These are phyloP conservation scores for Liposcelis brunnea DNA, from an alignment of 2,888 invertebrate species.

Conservation along the genomic window DNA sequence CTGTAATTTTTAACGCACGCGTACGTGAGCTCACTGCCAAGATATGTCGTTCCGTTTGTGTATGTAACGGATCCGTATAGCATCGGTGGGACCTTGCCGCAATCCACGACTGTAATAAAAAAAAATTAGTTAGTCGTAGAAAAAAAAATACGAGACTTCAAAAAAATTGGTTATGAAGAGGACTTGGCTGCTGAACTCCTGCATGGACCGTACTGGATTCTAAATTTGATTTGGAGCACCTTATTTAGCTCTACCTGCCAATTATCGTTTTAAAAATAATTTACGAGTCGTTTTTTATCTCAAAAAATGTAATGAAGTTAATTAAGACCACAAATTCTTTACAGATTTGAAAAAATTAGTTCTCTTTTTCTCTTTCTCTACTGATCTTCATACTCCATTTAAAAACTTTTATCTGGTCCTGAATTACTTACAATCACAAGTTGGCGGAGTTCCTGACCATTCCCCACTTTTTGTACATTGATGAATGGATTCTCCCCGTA, in stretches of 20 bases:
- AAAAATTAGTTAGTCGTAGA: constrained; percentile 11
- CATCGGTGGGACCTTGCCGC: constrained; percentile 65
- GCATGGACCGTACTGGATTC: background rate
- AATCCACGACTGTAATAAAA: constrained; percentile 57
- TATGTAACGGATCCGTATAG: constrained; percentile 63
- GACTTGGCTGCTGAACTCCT: background rate
- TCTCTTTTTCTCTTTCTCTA: background rate
- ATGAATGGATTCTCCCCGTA: constrained; percentile 52
- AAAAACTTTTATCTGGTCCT: background rate
- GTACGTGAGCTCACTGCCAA: constrained; percentile 65
- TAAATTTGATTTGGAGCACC: no score
- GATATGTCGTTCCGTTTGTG: constrained; percentile 57
- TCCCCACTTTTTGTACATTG: constrained; percentile 60
- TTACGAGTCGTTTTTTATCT: no score
- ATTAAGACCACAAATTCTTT: no score
- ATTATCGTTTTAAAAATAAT: no score
- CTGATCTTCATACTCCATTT: background rate
- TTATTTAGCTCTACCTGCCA: no score
- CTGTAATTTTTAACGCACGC: constrained; percentile 64
- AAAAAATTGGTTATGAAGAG: background rate
- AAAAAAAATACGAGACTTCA: background rate
- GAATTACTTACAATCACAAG: constrained; percentile 56
- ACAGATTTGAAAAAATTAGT: background rate
- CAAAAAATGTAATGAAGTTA: no score
- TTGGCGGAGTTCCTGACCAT: constrained; percentile 68